Percentiles rank a stretch among this genome's conserved stretches.
Conservation (phyloP, 2,113 vertebrate species). For the Holacanthus passer region DNA sequence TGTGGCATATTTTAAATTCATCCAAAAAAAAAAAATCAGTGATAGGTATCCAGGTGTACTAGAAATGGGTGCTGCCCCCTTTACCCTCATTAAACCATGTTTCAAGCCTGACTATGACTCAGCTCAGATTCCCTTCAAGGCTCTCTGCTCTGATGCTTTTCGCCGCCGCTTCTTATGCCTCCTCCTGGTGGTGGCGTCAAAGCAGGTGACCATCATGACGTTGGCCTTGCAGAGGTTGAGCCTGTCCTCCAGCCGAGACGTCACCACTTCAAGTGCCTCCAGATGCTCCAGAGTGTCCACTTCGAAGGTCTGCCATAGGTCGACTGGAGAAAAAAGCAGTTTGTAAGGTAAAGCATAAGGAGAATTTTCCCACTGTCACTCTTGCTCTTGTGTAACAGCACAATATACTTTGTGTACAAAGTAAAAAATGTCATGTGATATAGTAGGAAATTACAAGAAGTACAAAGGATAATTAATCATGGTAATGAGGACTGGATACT, state of each 20-base stretch:
- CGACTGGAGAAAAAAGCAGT: conserved; percentile 80
- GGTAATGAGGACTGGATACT: not conserved
- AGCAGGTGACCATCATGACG: conserved; percentile 94
- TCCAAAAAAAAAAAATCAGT: not conserved
- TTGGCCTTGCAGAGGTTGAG: conserved; percentile 94
- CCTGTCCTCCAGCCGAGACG: conserved; percentile 87
- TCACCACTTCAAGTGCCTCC: conserved; percentile 92
- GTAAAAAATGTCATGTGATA: not conserved
- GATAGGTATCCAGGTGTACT: not conserved
- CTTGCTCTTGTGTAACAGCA: not conserved
- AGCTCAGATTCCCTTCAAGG: conserved; percentile 34
- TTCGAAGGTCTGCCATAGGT: conserved; percentile 91
- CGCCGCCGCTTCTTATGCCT: conserved; percentile 72
- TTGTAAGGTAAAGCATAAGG: too few relatives aligned
- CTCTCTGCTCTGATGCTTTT: conserved; percentile 27
- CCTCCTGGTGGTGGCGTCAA: conserved; percentile 87
- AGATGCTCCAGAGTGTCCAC: conserved; percentile 93
- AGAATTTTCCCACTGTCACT: too few relatives aligned
- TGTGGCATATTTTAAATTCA: not conserved
- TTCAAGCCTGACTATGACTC: not conserved
- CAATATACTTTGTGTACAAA: not conserved
- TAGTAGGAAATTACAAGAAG: not conserved
- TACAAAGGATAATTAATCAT: not conserved
- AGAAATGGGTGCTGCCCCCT: not conserved
- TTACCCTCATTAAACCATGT: not conserved